Evolutionary conservation across 2,797 vertebrate species (phyloP).

Genomic region (Synaphobranchus kaupii): DNA sequence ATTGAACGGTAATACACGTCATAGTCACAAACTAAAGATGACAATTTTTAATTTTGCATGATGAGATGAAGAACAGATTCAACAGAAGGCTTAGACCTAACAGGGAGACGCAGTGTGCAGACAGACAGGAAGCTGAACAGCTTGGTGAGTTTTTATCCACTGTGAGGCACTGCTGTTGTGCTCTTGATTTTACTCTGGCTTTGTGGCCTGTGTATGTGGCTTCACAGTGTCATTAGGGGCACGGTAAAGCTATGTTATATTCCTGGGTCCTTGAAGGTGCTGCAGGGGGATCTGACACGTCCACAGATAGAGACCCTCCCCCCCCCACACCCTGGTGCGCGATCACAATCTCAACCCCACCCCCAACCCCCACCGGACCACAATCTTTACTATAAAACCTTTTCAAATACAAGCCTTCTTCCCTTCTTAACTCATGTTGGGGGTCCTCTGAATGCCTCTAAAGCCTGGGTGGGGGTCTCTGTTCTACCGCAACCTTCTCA

Average conservation of each 20-base stretch:
- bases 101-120: not conserved
- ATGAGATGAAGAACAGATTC: not conserved
- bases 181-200: not conserved
- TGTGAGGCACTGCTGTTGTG: constrained; percentile 11
- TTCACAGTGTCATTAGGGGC: not conserved
- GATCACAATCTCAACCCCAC: too few species aligned
- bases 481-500: not conserved
- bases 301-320: not conserved
- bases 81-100: not conserved
- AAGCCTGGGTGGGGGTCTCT: not conserved
- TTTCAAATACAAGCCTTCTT: not conserved
- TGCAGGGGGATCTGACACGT: not conserved
- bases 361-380: not conserved
- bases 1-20: not conserved
- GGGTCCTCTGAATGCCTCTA: too few species aligned
- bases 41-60: not conserved
- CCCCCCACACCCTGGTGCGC: not conserved
- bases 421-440: too few species aligned
- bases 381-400: not conserved
- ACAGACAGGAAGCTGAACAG: not conserved
- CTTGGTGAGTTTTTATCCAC: not conserved
- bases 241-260: not conserved
- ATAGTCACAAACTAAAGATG: not conserved
- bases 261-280: not conserved
- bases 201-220: not conserved